Base-by-base conservation (phyloP, 2,888 invertebrate genomes). In the Scaptomyza reducta region DNA sequence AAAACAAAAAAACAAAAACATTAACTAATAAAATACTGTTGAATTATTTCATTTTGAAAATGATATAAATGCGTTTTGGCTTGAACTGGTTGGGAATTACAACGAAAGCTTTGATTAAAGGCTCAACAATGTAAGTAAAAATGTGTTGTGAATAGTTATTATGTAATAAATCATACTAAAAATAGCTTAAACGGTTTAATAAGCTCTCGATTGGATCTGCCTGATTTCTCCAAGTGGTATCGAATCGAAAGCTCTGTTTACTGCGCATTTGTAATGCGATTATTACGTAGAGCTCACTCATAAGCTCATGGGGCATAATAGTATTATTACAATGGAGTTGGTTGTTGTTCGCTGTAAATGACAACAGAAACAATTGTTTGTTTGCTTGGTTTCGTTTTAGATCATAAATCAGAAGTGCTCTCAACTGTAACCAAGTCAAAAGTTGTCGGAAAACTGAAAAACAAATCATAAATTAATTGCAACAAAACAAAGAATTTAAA, bases 31-130 rank as follows among this genome's bases (percentile, higher is more conserved):
- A 79, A 79, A 57, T 3, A 60, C 54, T 80, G 79, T 80, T 80
- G 79, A 80, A 78, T 76, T 76, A 76, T 84, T 80, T 84, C 67
- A 84, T 78, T 80, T 80, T 76, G 76, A 82, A 82, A 84, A 75
- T 82, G 79, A 74, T 46, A 45, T 14, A 7, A 13, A 40, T 35
- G 40, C 6, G 3, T 47, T 58, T 61, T 14, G 22, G 3, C 1
- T 22, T 22, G 22, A 22, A 22, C 22, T 22, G 22, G 22, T 27
- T 27, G 27, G 27, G 27, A 27, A 7, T 9, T 27, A 27, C 9
- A 27, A 7, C 6, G 7, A 27, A 27, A 27, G 6, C 0, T 6
- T 27, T 1, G 3, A 5, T 27, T 27, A 27, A 5, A 27, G 7
- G 6, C 1, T 27, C 1, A 27, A 27, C 1, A 22, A 22, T 22